phyloP scores from a whole-genome alignment of 1,140 invertebrate genomes.

The Hermatobates lingyangjiaoensis region DNA sequence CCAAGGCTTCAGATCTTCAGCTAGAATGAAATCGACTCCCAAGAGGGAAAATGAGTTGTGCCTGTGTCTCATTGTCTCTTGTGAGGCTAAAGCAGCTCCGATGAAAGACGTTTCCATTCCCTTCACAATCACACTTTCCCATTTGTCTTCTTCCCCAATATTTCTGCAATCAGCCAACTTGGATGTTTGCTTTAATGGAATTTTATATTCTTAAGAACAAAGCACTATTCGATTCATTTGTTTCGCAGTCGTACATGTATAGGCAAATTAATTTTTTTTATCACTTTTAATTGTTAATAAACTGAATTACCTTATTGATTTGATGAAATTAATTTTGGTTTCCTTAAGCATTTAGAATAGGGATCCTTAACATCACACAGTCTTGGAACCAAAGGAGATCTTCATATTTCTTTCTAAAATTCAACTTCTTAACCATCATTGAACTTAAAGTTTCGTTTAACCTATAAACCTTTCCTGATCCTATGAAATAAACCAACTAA shows the following conservation, averaged over 20 bases:
- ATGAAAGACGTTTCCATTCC: slow-evolving; percentile 75
- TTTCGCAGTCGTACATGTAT: background rate
- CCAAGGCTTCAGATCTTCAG: slow-evolving; percentile 75
- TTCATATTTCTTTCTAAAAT: no score
- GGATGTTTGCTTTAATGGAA: background rate
- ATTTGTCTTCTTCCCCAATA: slow-evolving; percentile 45
- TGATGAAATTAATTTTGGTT: no score
- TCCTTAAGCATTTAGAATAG: no score
- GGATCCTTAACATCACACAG: no score
- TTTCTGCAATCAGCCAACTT: slow-evolving; percentile 22
- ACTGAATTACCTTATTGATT: no score
- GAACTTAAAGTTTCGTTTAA: no score
- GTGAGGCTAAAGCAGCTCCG: slow-evolving; percentile 65
- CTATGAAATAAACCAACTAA: no score
- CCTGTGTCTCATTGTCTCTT: slow-evolving; percentile 65
- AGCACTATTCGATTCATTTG: background rate
- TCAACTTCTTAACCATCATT: no score
- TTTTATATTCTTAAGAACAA: background rate
- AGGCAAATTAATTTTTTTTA: background rate
- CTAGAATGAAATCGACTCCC: slow-evolving; percentile 81
- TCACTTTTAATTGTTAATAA: no score
- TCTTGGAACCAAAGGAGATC: no score
- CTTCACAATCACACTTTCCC: slow-evolving; percentile 69
- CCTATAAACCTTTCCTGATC: no score
- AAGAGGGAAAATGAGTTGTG: slow-evolving; percentile 82